A percentile compares a stretch with the other conserved stretches of the same genome.
These are phyloP conservation scores for Tragelaphus eurycerus DNA, from an alignment of 2,797 vertebrate species.

Conservation along the genomic window DNA sequence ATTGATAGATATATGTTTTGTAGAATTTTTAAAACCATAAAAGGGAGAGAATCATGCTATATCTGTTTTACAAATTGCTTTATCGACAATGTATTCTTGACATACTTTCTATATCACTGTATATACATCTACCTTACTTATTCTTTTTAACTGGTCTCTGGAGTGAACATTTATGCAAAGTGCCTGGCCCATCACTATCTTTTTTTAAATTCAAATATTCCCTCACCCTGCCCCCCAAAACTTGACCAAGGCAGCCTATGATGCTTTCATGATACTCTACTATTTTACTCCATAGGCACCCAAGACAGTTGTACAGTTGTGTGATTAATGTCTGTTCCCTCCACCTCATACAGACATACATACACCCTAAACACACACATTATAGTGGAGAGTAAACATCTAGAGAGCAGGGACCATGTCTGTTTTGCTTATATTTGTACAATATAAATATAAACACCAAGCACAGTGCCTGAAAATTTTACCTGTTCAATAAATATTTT, in stretches of 20 bases:
- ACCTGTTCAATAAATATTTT: slow-evolving; percentile 18
- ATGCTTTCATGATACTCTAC: neutral
- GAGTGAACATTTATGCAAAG: neutral
- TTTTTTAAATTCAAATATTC: neutral
- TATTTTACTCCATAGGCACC: neutral
- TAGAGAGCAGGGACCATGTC: neutral
- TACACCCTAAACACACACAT: neutral
- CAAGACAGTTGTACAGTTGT: neutral
- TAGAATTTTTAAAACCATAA: neutral
- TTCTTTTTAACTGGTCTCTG: slow-evolving; percentile 3
- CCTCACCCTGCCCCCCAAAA: neutral
- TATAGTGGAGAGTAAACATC: neutral
- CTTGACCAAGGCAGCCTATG: neutral
- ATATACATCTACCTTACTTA: neutral
- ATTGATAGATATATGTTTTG: neutral
- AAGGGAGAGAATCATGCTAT: neutral
- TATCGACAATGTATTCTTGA: slow-evolving; percentile 7
- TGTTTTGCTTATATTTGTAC: slow-evolving; percentile 7
- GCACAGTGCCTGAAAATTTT: neutral
- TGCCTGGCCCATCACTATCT: neutral
- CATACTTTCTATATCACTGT: neutral
- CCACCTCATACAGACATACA: neutral
- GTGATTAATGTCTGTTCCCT: neutral
- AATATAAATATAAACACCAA: neutral
- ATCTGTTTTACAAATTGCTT: neutral